Evolutionary conservation across 2,888 invertebrate species (phyloP), one percentile per base, ranked within the genome.

Genomic region (Hirtodrosophila histrioides): DNA sequence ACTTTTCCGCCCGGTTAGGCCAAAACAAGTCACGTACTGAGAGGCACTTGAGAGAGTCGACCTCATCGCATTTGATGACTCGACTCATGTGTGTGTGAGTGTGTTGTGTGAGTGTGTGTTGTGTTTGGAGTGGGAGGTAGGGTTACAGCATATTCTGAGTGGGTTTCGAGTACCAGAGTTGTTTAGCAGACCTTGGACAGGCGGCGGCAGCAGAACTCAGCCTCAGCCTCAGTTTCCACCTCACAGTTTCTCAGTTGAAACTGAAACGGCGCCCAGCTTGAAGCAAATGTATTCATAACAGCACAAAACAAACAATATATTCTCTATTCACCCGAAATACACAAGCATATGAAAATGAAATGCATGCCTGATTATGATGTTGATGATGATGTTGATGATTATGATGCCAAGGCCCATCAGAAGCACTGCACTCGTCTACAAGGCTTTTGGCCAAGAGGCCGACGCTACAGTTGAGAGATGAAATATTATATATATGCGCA

Each of bases 11-110:
- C 53, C 56, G 56, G 53, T 43, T 50, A 43, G 39, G 41, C 56
- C 35, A 78, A 56, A 75, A 75, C 78, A 78, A 75, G 79, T 78
- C 75, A 75, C 75, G 75, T 78, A 75, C 70, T 69, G 49, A 74
- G 78, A 36, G 17, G 3, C 53, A 63, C 78, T 74, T 56, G 50
- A 74, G 46, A 37, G 39, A 39, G 55, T 35, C 53, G 54, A 54
- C 65, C 54, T 50, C 35, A 54, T 6, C 48, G 36, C 55, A 73
- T 67, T 67, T 55, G 60, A 78, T 61, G 55, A 49, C 37, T 53
- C 17, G 46, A 9, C 41, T 35, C 48, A 35, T 44, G 48, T 39
- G 33, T n/a, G 50, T 23, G 8, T 49, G 46, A 57, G 40, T 60
- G 39, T 55, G 49, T n/a, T 23, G 8, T 39, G 33, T n/a, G 50